A percentile compares a stretch with the other conserved stretches of the same genome.
phyloP scores from a whole-genome alignment of 2,113 vertebrate genomes.

The Dryoscopus gambensis region DNA sequence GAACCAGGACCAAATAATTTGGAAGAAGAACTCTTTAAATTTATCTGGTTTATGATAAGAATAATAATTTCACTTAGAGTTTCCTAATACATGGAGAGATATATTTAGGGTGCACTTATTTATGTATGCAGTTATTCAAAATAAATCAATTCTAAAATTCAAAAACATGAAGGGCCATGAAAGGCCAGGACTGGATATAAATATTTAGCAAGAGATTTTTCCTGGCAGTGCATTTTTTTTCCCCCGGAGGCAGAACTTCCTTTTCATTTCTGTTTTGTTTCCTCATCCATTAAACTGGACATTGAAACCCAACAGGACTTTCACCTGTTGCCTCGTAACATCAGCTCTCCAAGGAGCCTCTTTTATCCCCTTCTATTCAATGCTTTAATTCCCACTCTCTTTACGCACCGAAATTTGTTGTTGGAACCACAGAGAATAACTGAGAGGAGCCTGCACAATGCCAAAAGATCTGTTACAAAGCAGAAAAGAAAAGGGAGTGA shows the following conservation, averaged over 20 bases:
- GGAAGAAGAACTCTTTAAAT: background rate
- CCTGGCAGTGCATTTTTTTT: background rate
- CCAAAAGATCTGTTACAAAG: background rate
- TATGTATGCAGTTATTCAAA: background rate
- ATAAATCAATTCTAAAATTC: background rate
- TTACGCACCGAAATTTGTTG: background rate
- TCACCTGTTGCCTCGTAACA: background rate
- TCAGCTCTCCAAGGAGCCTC: background rate
- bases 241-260: background rate
- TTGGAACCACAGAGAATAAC: background rate
- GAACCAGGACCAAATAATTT: background rate
- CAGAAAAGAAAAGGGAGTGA: background rate
- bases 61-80: background rate
- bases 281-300: background rate
- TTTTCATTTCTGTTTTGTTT: constrained; percentile 16
- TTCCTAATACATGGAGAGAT: background rate
- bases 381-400: background rate
- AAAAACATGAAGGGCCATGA: background rate
- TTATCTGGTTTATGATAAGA: background rate
- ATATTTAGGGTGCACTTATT: background rate
- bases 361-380: background rate
- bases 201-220: background rate
- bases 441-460: background rate
- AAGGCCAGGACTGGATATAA: background rate
- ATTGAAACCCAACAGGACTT: background rate